Percentiles rank a stretch among this genome's conserved stretches.
phyloP scores from a whole-genome alignment of 2,113 vertebrate genomes.

The Ctenomys sociabilis region DNA sequence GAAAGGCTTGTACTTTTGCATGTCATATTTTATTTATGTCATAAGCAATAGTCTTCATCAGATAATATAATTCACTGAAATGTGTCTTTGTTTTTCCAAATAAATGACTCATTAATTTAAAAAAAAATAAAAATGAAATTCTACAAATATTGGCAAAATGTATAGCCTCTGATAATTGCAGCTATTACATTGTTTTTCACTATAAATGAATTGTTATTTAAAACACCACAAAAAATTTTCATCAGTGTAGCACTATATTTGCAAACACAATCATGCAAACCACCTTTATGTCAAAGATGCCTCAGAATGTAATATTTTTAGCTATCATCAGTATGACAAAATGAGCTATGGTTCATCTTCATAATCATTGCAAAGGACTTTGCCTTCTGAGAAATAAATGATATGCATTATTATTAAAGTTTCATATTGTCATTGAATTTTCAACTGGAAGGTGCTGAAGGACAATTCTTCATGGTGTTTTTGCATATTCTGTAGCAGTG shows the following conservation, averaged over 20 bases:
- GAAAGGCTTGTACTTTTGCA: background rate
- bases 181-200: too few relatives aligned
- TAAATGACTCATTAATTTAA: too few relatives aligned
- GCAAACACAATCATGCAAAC: background rate
- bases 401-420: background rate
- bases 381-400: background rate
- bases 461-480: background rate
- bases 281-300: slow-evolving; percentile 39
- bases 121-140: too few relatives aligned
- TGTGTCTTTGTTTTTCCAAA: too few relatives aligned
- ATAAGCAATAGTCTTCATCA: background rate
- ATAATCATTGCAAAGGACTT: background rate
- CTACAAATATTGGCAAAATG: too few relatives aligned
- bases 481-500: background rate
- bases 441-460: background rate
- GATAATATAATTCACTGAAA: too few relatives aligned
- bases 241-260: slow-evolving; percentile 3
- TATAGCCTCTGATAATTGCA: too few relatives aligned
- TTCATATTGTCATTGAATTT: background rate
- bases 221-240: background rate
- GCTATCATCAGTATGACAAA: background rate
- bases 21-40: background rate
- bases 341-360: background rate
- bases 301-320: background rate
- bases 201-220: background rate